Evolutionary conservation across 2,797 vertebrate species (phyloP).

Genomic region (Pseudotriccus pelzelni): DNA sequence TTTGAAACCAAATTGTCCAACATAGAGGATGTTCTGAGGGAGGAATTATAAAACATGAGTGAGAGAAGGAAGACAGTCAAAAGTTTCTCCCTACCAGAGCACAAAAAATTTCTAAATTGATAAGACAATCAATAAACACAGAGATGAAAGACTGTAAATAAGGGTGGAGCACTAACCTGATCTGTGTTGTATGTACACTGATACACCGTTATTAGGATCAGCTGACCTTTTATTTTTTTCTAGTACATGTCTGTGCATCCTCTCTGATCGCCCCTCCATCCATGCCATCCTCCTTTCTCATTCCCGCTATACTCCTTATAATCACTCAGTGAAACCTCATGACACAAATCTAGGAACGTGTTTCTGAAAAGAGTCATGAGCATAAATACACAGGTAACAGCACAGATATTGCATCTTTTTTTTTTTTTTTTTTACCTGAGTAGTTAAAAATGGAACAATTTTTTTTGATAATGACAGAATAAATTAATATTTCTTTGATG

Average conservation of each 20-base stretch:
- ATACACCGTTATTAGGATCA: not conserved
- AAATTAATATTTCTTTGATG: not conserved
- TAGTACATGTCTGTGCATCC: not conserved
- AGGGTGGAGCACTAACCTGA: not conserved
- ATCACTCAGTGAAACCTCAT: not conserved
- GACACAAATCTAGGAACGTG: not conserved
- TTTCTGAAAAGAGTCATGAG: not conserved
- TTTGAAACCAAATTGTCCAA: not conserved
- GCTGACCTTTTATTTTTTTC: not conserved
- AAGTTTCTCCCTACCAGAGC: not conserved
- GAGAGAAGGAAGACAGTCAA: not conserved
- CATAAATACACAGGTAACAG: conserved; percentile 5
- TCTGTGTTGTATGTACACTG: not conserved
- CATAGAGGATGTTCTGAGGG: not conserved
- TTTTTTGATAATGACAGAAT: not conserved
- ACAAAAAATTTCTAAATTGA: not conserved
- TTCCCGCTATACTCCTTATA: not conserved
- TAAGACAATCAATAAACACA: too few relatives aligned
- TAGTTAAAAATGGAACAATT: not conserved
- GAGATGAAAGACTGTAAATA: not conserved
- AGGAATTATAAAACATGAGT: not conserved
- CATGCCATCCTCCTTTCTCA: not conserved
- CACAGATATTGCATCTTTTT: not conserved
- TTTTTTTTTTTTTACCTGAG: not conserved
- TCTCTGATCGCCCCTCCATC: not conserved